A percentile compares a stretch with the other conserved stretches of the same genome.
These are phyloP conservation scores for Drosophila sturtevanti DNA, from an alignment of 1,140 invertebrate species.

Conservation along the genomic window DNA sequence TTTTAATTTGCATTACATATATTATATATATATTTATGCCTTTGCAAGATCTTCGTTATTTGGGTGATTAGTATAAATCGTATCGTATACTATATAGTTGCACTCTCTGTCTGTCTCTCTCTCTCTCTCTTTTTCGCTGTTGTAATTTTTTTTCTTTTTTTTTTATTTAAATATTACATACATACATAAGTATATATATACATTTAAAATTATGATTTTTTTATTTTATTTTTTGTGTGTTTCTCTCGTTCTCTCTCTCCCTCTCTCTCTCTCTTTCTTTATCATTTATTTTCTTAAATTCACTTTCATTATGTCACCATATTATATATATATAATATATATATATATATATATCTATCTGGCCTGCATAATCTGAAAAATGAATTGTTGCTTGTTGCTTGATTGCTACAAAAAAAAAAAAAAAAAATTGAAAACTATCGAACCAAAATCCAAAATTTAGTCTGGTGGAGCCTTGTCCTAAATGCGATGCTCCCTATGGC, in stretches of 20 bases:
- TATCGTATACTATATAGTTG: slow-evolving; percentile 30
- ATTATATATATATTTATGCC: not conserved
- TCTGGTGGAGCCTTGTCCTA: slow-evolving; percentile 89
- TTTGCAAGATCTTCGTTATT: not conserved
- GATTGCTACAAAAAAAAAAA: not conserved
- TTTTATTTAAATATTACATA: not conserved
- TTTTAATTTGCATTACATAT: too few species aligned
- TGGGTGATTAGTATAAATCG: slow-evolving; percentile 28
- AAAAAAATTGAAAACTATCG: too few species aligned
- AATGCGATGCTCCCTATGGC: slow-evolving; percentile 91
- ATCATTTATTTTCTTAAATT: slow-evolving; percentile 41
- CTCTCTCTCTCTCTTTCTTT: slow-evolving; percentile 53
- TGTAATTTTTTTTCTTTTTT: slow-evolving; percentile 16
- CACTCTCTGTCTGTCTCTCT: slow-evolving; percentile 3
- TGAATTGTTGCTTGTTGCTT: slow-evolving; percentile 45
- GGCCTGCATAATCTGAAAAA: slow-evolving; percentile 46
- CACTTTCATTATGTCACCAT: slow-evolving; percentile 27
- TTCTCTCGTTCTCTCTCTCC: slow-evolving; percentile 40
- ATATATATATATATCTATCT: slow-evolving; percentile 34
- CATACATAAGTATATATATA: not conserved
- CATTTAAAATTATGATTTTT: slow-evolving; percentile 23
- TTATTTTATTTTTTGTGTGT: slow-evolving; percentile 41
- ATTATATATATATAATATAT: slow-evolving; percentile 26
- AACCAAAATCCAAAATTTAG: slow-evolving; percentile 83
- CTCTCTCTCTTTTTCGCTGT: slow-evolving; percentile 9